Conservation (phyloP, 2,888 invertebrate species). For the Tachina grossa region DNA sequence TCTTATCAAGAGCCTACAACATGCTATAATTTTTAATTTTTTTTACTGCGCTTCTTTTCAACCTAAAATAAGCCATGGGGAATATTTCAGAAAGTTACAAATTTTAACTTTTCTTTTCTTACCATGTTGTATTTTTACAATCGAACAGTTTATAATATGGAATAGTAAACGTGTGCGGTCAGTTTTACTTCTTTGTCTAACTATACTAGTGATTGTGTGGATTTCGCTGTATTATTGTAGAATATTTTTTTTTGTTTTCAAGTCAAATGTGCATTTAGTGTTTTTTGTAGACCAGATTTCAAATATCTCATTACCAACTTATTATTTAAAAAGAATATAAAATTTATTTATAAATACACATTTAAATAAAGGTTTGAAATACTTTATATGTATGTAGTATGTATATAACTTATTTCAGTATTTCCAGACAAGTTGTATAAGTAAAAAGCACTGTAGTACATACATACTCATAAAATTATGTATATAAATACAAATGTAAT, state of each 20-base stretch:
- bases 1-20: too few species aligned
- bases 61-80: too few species aligned
- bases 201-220: not conserved
- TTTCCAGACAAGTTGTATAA: constrained; percentile 64
- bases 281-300: not conserved
- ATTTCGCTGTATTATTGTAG: not conserved
- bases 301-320: constrained; percentile 36
- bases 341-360: constrained; percentile 67
- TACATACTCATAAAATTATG: constrained; percentile 52
- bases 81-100: not conserved
- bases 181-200: not conserved
- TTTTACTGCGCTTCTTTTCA: too few species aligned
- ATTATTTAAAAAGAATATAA: constrained; percentile 61
- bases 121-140: too few species aligned
- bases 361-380: constrained; percentile 59
- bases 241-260: not conserved
- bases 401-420: constrained; percentile 66
- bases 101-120: not conserved
- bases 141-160: too few species aligned
- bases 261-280: too few species aligned
- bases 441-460: constrained; percentile 38
- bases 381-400: constrained; percentile 53
- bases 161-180: too few species aligned
- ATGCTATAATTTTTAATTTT: too few species aligned
- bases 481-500: constrained; percentile 44